Evolutionary conservation across 2,797 vertebrate species (phyloP), one percentile per base, ranked within the genome.

Genomic region (Girardinus metallicus): DNA sequence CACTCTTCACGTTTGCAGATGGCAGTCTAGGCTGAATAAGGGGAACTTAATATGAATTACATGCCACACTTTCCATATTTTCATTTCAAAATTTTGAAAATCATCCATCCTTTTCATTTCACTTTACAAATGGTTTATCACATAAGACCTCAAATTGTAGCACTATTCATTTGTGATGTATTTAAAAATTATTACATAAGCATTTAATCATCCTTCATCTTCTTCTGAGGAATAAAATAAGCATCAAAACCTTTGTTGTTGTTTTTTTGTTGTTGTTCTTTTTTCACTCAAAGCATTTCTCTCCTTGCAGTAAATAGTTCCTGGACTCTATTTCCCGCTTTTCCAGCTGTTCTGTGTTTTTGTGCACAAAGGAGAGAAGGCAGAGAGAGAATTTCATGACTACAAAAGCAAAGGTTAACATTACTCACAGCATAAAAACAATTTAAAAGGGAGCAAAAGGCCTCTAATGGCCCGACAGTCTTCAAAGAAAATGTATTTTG

Each of bases 401-500:
- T 93, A 95, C 94, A 95, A 94, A 96, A 95, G 93, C 94, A 96
- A 96, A 96, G 94, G 96, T 95, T 96, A 96, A 95, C 92, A 95
- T 96, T 96, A 96, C 94, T 93, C 92, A 94, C 93, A 91, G 93
- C 93, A 95, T 96, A 96, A 95, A 95, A 95, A 95, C 94, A 95
- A 95, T 96, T 96, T 96, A 95, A 95, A 96, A 95, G 93, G 94
- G 94, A 95, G 93, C 94, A 95, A 95, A 96, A 95, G 95, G 94
- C 93, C 94, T 95, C 94, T 95, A 95, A 95, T 94, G 91, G 95
- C 94, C 92, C 92, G 87, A 95, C 93, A 92, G 94, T 95, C 95
- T 96, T 95, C 94, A 95, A 95, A 96, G 95, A 96, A 96, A 96
- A 96, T 96, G 94, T 93, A 95, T 96, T 96, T 96, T 95, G 95